phyloP scores from a whole-genome alignment of 2,113 vertebrate species.

The Barbus barbus region DNA sequence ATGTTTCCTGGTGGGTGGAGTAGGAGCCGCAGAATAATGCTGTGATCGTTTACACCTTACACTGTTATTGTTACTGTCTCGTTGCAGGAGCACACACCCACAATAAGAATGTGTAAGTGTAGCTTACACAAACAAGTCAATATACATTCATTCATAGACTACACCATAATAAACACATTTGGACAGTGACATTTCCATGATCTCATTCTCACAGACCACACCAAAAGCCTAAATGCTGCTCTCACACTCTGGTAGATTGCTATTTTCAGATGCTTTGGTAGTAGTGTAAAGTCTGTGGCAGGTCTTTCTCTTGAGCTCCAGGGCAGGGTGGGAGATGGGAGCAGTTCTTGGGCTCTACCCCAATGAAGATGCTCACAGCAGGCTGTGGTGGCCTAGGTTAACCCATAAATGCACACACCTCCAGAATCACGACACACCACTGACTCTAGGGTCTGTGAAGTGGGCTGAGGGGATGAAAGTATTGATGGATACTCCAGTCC shows the following conservation, averaged over 20 bases:
- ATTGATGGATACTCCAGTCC: constrained; percentile 3
- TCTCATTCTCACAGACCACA: neutral
- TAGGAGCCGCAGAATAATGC: neutral
- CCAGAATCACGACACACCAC: neutral
- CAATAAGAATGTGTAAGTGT: neutral
- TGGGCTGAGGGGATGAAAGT: neutral
- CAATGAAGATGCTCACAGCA: neutral
- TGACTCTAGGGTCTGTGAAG: neutral
- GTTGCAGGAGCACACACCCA: neutral
- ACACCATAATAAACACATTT: constrained; percentile 18
- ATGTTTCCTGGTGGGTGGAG: constrained; percentile 9
- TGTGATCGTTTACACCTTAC: constrained; percentile 19
- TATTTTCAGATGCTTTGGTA: constrained; percentile 40
- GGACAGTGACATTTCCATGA: neutral
- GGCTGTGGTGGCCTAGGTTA: neutral
- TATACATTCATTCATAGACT: neutral
- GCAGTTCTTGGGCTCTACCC: neutral
- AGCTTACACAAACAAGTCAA: constrained; percentile 8
- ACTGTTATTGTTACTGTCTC: neutral
- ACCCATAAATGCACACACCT: neutral
- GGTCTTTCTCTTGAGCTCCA: constrained; percentile 23
- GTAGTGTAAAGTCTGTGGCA: constrained; percentile 32
- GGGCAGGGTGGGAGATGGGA: constrained; percentile 33
- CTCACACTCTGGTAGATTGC: constrained; percentile 32
- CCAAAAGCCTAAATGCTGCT: constrained; percentile 41